Percentiles rank a stretch among this genome's conserved stretches.
Evolutionary conservation across 2,888 invertebrate species (phyloP).

Genomic region (Polylopha cassiicola): DNA sequence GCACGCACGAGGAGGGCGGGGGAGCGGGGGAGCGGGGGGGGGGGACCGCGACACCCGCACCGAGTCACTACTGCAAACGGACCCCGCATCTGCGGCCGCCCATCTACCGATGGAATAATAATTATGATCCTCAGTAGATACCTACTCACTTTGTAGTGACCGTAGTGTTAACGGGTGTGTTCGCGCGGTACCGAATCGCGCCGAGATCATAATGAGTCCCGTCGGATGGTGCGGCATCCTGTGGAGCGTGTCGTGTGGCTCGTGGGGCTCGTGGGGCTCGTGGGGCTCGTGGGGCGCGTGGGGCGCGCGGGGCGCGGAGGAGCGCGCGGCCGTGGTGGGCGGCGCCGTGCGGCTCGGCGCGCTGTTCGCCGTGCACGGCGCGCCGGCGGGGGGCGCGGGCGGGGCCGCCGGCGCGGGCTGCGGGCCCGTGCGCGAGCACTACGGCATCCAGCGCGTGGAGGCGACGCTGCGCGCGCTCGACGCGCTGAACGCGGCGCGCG

Average conservation of each 20-base stretch:
- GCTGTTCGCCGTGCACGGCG: constrained; percentile 76
- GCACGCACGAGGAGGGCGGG: too few species aligned
- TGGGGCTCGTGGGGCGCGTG: constrained; percentile 30
- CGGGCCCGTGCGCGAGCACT: constrained; percentile 80
- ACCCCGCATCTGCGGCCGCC: too few species aligned
- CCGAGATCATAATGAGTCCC: not conserved
- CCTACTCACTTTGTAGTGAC: not conserved
- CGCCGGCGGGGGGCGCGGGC: constrained; percentile 43
- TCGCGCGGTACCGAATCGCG: constrained; percentile 1
- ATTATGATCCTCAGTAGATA: not conserved
- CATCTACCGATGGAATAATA: not conserved
- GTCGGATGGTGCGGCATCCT: constrained; percentile 68
- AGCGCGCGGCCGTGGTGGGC: constrained; percentile 24
- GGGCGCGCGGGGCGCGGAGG: constrained; percentile 51
- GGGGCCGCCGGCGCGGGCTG: constrained; percentile 36
- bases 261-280: constrained; percentile 40
- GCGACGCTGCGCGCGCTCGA: constrained; percentile 79
- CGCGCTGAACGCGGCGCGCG: constrained; percentile 78
- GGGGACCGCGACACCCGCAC: too few species aligned
- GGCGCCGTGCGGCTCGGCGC: constrained; percentile 78
- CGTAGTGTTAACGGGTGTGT: not conserved
- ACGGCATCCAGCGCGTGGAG: constrained; percentile 85
- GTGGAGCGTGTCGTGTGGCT: constrained; percentile 4
- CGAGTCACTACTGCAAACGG: too few species aligned
- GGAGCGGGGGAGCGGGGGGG: too few species aligned